phyloP scores from a whole-genome alignment of 1,140 invertebrate species.

The Cydia pomonella region DNA sequence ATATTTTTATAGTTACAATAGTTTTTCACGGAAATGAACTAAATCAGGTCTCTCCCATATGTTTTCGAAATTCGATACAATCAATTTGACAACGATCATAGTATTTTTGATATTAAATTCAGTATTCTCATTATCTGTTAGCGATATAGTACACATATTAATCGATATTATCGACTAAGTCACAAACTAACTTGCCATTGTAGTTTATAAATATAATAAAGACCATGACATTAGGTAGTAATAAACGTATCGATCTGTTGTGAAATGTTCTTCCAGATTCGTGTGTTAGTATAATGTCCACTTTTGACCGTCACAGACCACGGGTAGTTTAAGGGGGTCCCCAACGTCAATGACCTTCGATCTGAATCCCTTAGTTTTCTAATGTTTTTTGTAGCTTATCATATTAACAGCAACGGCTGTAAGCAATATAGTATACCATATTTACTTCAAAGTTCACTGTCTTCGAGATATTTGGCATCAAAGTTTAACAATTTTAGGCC shows the following conservation, averaged over 20 bases:
- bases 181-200: conserved; percentile 26
- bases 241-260: conserved; percentile 20
- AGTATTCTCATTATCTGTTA: conserved; percentile 1
- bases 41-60: neutral
- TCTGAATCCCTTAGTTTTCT: no score
- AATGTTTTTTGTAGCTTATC: no score
- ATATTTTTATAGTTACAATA: conserved; percentile 3
- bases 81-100: conserved; percentile 9
- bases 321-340: no score
- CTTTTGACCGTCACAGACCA: neutral
- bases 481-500: no score
- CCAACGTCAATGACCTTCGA: no score
- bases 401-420: no score
- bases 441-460: no score
- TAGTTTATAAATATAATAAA: conserved; percentile 3
- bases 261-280: conserved; percentile 21
- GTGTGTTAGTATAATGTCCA: neutral
- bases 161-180: conserved; percentile 13
- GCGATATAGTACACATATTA: neutral
- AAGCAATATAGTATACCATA: no score
- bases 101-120: conserved; percentile 33
- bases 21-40: neutral
- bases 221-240: conserved; percentile 5
- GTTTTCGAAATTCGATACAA: neutral
- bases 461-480: no score